phyloP scores from a whole-genome alignment of 2,888 invertebrate species.

The Diarsia brunnea region DNA sequence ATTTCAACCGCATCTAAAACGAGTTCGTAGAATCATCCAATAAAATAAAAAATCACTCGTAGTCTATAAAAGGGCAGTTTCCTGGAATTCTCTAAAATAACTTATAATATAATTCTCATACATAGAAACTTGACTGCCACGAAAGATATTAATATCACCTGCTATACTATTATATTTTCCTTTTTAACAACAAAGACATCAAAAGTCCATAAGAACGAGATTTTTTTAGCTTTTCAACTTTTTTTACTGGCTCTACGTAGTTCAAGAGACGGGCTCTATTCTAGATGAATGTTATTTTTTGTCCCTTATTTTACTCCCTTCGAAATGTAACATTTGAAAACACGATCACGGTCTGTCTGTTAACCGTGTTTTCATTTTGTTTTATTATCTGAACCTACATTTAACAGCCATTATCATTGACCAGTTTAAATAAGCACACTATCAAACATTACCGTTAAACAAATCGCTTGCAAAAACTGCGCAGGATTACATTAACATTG shows the following conservation, averaged over 20 bases:
- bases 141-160: constrained; percentile 21
- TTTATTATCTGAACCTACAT: background rate
- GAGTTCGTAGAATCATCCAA: background rate
- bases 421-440: constrained; percentile 8
- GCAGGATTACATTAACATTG: constrained; percentile 60
- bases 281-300: background rate
- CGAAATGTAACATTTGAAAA: background rate
- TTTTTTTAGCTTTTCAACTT: background rate
- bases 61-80: background rate
- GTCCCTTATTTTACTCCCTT: background rate
- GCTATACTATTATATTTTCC: background rate
- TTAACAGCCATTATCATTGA: background rate
- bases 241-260: background rate
- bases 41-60: background rate
- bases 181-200: constrained; percentile 7
- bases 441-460: constrained; percentile 46
- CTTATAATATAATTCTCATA: constrained; percentile 20
- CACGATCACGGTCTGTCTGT: background rate
- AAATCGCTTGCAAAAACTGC: constrained; percentile 52
- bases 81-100: background rate
- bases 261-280: background rate
- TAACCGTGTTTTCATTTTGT: no score
- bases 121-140: constrained; percentile 19
- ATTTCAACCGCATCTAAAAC: background rate
- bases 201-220: background rate